Evolutionary conservation across 2,113 vertebrate genomes (phyloP).

Genomic region (Phalacrocorax pelagicus): DNA sequence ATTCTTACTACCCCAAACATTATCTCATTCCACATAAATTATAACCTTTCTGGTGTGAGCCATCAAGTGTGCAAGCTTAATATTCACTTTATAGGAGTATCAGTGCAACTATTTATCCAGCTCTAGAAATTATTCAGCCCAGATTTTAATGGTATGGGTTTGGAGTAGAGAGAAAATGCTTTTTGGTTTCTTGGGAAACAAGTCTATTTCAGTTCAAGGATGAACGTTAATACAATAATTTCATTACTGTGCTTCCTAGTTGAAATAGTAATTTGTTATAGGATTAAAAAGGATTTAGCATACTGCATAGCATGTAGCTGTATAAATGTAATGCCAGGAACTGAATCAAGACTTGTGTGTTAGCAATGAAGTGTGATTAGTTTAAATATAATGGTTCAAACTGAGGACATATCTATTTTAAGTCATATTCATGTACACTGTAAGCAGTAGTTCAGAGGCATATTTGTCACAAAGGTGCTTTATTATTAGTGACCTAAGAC

Average conservation of each 20-base stretch:
- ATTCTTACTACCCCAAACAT: background rate
- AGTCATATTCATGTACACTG: background rate
- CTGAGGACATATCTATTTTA: background rate
- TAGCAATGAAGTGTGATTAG: background rate
- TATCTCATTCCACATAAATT: background rate
- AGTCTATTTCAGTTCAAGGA: background rate
- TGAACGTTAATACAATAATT: slow-evolving; percentile 3
- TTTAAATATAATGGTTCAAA: background rate
- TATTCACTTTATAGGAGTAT: background rate
- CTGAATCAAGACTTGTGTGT: background rate
- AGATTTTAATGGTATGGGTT: background rate
- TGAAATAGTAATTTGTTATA: slow-evolving; percentile 14
- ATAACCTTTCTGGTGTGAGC: background rate
- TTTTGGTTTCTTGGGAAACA: background rate
- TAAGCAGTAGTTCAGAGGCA: background rate
- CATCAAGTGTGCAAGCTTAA: background rate
- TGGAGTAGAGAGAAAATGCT: background rate
- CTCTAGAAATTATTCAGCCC: background rate
- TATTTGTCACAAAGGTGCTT: background rate
- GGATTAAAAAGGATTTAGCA: slow-evolving; percentile 33
- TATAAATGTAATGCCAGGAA: background rate
- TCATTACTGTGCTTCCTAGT: background rate
- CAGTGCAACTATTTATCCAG: background rate
- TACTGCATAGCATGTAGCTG: background rate
- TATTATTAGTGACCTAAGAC: background rate